Conservation (phyloP, 2,888 invertebrate genomes). For the Melinaea marsaeus region DNA sequence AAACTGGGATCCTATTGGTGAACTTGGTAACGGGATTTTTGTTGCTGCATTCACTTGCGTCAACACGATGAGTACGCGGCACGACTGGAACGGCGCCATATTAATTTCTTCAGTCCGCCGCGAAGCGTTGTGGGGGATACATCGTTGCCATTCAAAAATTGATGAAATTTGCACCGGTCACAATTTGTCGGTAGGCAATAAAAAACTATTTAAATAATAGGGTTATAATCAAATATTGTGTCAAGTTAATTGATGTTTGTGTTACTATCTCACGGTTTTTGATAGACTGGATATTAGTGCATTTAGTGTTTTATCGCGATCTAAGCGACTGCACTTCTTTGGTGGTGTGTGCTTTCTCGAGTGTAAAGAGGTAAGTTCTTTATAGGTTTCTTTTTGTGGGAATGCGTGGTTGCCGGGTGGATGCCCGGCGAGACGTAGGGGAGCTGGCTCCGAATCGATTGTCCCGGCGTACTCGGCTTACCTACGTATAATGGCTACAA, state of each 20-base stretch:
- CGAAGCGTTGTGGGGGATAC: constrained; percentile 63
- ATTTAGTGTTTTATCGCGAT: constrained; percentile 65
- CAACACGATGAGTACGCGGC: constrained; percentile 48
- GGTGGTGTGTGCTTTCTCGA: constrained; percentile 62
- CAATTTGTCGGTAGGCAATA: constrained; percentile 43
- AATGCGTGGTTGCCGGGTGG: constrained; percentile 36
- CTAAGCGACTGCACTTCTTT: constrained; percentile 66
- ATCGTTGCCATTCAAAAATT: constrained; percentile 35
- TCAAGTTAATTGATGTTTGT: constrained; percentile 62
- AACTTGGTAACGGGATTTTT: constrained; percentile 46
- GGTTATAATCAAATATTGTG: constrained; percentile 48
- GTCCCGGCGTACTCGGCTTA: constrained; percentile 47
- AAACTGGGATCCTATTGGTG: constrained; percentile 47
- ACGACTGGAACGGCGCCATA: constrained; percentile 63
- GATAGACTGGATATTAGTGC: constrained; percentile 55
- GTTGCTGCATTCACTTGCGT: constrained; percentile 62
- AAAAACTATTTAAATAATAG: constrained; percentile 23
- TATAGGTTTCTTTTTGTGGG: constrained; percentile 40
- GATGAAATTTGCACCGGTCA: constrained; percentile 48
- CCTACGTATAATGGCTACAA: constrained; percentile 39
- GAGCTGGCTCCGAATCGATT: constrained; percentile 68
- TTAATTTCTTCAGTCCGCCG: constrained; percentile 71
- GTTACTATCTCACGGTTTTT: constrained; percentile 44
- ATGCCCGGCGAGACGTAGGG: constrained; percentile 49
- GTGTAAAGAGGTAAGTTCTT: constrained; percentile 73